These are phyloP conservation scores for Hafferia zeledoni DNA, from an alignment of 2,797 vertebrate species.

Conservation along the genomic window DNA sequence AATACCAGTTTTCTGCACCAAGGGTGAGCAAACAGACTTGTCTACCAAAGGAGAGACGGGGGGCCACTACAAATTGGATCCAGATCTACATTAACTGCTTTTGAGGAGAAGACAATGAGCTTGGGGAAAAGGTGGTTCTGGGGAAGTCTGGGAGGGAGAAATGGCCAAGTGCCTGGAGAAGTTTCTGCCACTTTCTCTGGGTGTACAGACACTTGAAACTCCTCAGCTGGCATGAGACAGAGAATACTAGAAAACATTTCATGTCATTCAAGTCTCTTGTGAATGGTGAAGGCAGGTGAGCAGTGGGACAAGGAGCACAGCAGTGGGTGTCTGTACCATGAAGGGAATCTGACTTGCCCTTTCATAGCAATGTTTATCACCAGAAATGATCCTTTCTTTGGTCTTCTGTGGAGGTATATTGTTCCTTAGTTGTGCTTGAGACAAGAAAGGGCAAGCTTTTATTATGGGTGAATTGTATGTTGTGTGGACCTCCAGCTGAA, in stretches of 20 bases:
- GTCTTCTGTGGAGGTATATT: not conserved
- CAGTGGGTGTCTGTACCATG: not conserved
- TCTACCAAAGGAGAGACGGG: not conserved
- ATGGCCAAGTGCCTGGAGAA: not conserved
- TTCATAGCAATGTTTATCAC: not conserved
- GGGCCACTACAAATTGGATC: not conserved
- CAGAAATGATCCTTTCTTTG: not conserved
- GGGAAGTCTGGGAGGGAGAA: not conserved
- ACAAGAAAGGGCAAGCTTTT: not conserved
- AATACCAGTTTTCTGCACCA: not conserved
- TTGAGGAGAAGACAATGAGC: not conserved
- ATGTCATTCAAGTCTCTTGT: not conserved
- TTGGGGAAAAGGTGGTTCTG: not conserved
- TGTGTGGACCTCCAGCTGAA: not conserved
- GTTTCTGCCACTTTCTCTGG: not conserved
- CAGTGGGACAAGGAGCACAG: not conserved
- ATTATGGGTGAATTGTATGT: not conserved
- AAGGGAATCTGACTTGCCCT: not conserved
- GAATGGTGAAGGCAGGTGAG: not conserved
- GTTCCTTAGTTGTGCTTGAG: not conserved
- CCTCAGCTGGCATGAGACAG: not conserved
- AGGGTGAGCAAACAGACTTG: not conserved
- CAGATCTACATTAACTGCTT: not conserved
- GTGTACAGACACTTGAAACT: not conserved
- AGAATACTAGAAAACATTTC: not conserved